Evolutionary conservation across 2,113 vertebrate genomes (phyloP), one percentile per base, ranked within the genome.

Genomic region (Vulpes ferrilata): DNA sequence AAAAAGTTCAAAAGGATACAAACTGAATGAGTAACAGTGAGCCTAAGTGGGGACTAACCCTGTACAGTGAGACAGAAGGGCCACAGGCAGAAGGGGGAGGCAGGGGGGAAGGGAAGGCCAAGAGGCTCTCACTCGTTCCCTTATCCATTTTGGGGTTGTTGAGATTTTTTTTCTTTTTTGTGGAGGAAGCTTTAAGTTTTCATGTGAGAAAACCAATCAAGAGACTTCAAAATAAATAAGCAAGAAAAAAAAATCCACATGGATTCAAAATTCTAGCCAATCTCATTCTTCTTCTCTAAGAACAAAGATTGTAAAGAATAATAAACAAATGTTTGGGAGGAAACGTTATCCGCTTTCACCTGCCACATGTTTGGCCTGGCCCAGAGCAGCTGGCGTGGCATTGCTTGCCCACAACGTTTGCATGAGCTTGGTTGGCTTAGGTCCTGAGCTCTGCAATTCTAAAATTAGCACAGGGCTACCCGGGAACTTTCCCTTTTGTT

Each of bases 281-380:
- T 83, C 74, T 93, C 84, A 60, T 57, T 88, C 96, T 73, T 43
- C 81, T 96, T 43, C 81, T 96, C 25, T 65, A 64, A 84, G 84
- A 92, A 95, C 74, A 97, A 90, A 94, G 88, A 81, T 76, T 35
- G 10, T 95, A 23, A 91, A 86, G 16, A 88, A 93, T 73, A 81
- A 69, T 27, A 73, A 97, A 59, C 93, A 87, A 82, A 48, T 32
- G 48, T 90, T 79, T 59, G 11, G n/a, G 51, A 69, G 59, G 27
- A 92, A 81, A 67, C 65, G 64, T 91, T 74, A 59, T 69, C 69
- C 4, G 4, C 59, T 88, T 79, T 91, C 65, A 93, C 86, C 85
- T 96, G 78, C 86, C 74, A n/a, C 76, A 62, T 87, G 92, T 92
- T 43, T 96, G 30, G 23, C 53, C 12, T 0, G 10, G 15, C n/a